Base-by-base conservation (phyloP, 92 coral and sea anemone species). In the Heteractis magnifica region DNA sequence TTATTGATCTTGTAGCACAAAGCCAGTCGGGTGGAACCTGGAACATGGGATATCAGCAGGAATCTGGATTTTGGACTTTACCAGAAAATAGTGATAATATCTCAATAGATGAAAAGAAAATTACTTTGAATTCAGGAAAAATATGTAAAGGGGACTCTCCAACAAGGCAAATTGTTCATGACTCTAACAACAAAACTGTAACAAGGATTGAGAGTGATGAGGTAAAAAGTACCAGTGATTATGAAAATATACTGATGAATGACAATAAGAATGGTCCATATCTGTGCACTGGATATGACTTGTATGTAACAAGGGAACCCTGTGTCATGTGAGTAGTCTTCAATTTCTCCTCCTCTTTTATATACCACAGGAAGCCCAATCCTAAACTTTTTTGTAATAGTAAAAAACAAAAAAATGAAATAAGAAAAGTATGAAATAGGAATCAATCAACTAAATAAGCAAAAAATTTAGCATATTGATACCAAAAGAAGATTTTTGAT, bases 221-320 rank as follows among this genome's bases (percentile, higher is more conserved):
- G n/a, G 19, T 21, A 48, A 8, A 49, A 23, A 75, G 71, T 19
- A 19, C 50, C n/a, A 70, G 26, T 13, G 23, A 34, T 71, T 6
- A 75, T 10, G 73, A 65, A 48, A 34, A 8, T 19, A 79, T 9
- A 20, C 9, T 49, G 51, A 12, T 49, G 48, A 56, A 76, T 13
- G 64, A 56, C 13, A 50, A 21, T 72, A 71, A 70, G 44, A 78
- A 70, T 51, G 85, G 81, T 59, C 91, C 98, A 44, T 96, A 96
- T 76, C 77, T 96, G 52, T 94, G 99, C 83, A 96, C 98, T 75
- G 99, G 99, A 87, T 96, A 94, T 87, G 99, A 96, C 84, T 81
- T 96, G 18, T 96, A 96, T 83, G 87, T 90, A 13, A 96, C 99
- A 49, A 92, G 93, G 78, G 99, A 96, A 51, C 99, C 99, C 49